These are phyloP conservation scores for Tiliacea citrago DNA, from an alignment of 2,888 invertebrate species.

Conservation along the genomic window DNA sequence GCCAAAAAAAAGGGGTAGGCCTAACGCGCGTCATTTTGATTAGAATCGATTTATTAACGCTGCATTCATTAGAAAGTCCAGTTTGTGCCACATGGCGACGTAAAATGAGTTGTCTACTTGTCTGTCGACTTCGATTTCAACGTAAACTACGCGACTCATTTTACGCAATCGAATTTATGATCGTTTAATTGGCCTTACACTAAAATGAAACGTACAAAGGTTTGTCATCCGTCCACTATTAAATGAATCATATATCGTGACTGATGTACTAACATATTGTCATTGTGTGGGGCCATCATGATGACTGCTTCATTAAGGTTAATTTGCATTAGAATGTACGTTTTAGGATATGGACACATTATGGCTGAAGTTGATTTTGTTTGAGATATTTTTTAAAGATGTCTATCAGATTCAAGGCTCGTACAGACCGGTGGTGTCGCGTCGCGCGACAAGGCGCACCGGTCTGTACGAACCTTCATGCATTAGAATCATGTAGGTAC, in stretches of 20 bases:
- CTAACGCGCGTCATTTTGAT: background rate
- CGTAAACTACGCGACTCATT: background rate
- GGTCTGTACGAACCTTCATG: background rate
- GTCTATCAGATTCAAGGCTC: background rate
- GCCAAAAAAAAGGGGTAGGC: background rate
- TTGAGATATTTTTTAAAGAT: background rate
- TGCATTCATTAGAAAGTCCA: background rate
- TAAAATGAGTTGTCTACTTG: background rate
- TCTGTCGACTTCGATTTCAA: background rate
- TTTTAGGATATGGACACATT: conserved; percentile 13
- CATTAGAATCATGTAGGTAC: background rate
- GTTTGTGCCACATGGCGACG: no score
- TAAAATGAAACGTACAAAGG: background rate
- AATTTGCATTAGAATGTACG: conserved; percentile 28
- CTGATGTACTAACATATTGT: conserved; percentile 16
- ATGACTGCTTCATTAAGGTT: conserved; percentile 36
- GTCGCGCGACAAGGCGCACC: no score
- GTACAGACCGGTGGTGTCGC: no score
- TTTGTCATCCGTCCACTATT: conserved; percentile 16
- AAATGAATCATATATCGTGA: conserved; percentile 28
- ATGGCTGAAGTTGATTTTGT: background rate
- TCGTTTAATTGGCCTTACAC: background rate
- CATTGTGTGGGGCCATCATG: conserved; percentile 13
- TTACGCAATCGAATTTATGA: background rate
- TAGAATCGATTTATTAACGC: no score